These are phyloP conservation scores for Dromococcyx pavoninus DNA, from an alignment of 2,797 vertebrate genomes.

Conservation along the genomic window DNA sequence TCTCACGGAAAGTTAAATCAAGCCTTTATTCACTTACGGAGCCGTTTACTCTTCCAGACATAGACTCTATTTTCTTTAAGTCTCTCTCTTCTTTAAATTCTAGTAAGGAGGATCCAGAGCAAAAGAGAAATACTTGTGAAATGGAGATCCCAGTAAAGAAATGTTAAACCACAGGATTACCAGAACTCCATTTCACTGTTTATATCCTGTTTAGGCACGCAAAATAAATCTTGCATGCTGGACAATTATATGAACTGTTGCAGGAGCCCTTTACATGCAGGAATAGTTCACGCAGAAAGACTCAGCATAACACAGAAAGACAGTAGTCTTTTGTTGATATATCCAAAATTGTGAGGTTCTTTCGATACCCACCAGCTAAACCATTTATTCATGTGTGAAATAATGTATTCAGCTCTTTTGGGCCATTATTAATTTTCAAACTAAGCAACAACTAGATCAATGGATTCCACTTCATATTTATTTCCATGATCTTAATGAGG, in stretches of 20 bases:
- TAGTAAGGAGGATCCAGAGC: neutral
- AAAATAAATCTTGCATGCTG: neutral
- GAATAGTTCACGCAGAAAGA: neutral
- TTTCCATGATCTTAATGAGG: neutral
- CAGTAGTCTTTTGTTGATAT: neutral
- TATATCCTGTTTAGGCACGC: neutral
- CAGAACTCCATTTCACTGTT: neutral
- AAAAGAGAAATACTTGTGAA: neutral
- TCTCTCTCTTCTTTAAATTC: neutral
- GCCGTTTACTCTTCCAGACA: neutral
- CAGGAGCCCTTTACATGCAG: neutral
- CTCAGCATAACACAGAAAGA: neutral
- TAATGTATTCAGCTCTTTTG: neutral
- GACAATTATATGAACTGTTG: neutral
- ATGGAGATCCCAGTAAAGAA: neutral
- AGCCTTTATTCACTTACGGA: neutral
- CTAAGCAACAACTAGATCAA: neutral
- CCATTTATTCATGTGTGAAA: neutral
- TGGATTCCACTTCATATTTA: neutral
- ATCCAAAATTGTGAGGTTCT: neutral
- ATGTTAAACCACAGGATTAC: neutral
- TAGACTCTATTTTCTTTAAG: neutral
- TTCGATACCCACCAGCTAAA: neutral
- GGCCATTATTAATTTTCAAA: neutral
- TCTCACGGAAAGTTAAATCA: neutral